These are phyloP conservation scores for Pseudococcus jackbeardsleyi DNA, from an alignment of 2,888 invertebrate genomes.

Conservation along the genomic window DNA sequence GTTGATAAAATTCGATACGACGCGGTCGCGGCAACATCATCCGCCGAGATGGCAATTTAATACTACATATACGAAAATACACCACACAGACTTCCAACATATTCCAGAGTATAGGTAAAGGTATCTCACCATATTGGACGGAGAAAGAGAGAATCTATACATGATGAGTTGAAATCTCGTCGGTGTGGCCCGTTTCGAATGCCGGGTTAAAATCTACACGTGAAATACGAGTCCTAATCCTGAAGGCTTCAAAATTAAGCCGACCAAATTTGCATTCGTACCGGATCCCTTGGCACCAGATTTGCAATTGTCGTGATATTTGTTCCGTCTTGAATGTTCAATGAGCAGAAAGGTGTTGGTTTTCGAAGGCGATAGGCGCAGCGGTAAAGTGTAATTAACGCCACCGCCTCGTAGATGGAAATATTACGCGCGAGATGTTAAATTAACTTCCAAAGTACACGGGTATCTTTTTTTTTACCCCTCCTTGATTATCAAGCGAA, in stretches of 20 bases:
- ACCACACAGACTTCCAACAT: background rate
- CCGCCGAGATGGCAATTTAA: constrained; percentile 25
- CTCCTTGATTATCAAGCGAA: background rate
- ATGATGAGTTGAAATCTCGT: constrained; percentile 18
- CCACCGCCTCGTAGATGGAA: constrained; percentile 6
- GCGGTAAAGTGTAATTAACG: background rate
- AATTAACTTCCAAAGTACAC: constrained; percentile 1
- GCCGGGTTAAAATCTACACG: background rate
- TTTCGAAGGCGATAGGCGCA: background rate
- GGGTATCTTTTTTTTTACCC: background rate
- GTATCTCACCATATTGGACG: background rate
- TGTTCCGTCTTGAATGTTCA: constrained; percentile 45
- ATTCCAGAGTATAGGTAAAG: background rate
- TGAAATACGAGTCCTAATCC: constrained; percentile 38
- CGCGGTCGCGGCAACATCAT: background rate
- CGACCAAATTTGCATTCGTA: constrained; percentile 31
- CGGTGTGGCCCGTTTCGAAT: background rate
- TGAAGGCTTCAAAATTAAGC: constrained; percentile 26
- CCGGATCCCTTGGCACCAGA: constrained; percentile 35
- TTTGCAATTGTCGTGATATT: constrained; percentile 45
- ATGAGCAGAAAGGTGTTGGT: constrained; percentile 24
- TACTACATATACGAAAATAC: background rate
- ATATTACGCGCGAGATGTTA: constrained; percentile 1
- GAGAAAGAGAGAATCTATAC: background rate
- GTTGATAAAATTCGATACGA: constrained; percentile 50